Evolutionary conservation across 2,797 vertebrate genomes (phyloP), one percentile per base, ranked within the genome.

Genomic region (Danio albolineatus): DNA sequence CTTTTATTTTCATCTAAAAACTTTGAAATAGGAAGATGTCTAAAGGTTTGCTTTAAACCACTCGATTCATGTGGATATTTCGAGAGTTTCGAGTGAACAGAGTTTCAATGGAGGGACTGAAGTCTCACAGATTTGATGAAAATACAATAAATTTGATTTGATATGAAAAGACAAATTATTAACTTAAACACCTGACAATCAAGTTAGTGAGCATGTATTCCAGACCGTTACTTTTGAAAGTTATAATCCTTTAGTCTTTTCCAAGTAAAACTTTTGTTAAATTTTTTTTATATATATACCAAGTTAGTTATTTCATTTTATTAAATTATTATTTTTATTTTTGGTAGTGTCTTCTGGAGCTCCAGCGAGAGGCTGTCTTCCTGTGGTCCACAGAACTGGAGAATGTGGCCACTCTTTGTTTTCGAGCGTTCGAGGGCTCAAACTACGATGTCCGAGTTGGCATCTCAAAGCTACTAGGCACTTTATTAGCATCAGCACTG

Each of bases 361-460:
- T 98, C 86, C 97, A 98, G 88, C 93, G 94, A 54, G 97, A 98
- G 88, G 97, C 96, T 3, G 66, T 88, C 17, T 98, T 98, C 90
- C 92, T 98, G 90, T 97, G 95, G 94, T 95, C 84, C 86, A 93
- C 95, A 43, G 97, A 98, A 83, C 75, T 98, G 85, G 96, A 98
- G 85, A 97, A 96, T 73, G 89, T 97, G 79, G 91, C 95, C 74
- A 95, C 95, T 2, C 85, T 97, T 6, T 98, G 97, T 91, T 98
- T 98, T 92, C 94, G 96, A 72, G 95, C 97, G 44, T 97, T 98
- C 74, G 96, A 98, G 87, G 95, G 96, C 69, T 98, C 96, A 77
- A 96, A 90, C 91, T 95, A 95, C 10, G 94, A 94, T 78, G 97
- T 96, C 38, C 89, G 95, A 61, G 91, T 96, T 80, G 90, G 91